Evolutionary conservation across 2,888 invertebrate species (phyloP).

Genomic region (Aleiodes testaceus): DNA sequence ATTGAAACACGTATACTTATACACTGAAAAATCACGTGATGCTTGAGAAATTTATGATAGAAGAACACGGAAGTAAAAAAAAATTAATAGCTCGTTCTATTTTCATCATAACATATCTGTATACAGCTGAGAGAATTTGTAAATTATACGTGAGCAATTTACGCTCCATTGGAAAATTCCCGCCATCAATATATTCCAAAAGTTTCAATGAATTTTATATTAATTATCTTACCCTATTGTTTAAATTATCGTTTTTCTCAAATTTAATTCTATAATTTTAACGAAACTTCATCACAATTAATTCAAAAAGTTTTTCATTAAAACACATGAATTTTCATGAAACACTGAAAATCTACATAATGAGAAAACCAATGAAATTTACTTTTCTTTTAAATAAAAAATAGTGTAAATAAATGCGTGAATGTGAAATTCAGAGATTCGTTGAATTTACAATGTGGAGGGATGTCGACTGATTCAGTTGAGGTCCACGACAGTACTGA

Average conservation of each 20-base stretch:
- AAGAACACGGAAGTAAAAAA: slow-evolving; percentile 25
- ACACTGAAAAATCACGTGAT: slow-evolving; percentile 15
- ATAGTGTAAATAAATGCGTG: not conserved
- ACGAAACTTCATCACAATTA: too few species aligned
- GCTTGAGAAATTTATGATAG: not conserved
- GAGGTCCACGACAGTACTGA: slow-evolving; percentile 40
- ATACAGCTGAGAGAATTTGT: too few species aligned
- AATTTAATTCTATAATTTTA: too few species aligned
- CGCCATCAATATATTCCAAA: too few species aligned
- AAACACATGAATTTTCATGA: too few species aligned
- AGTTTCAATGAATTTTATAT: too few species aligned
- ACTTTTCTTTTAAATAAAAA: not conserved
- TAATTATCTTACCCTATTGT: slow-evolving; percentile 8
- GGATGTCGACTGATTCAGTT: slow-evolving; percentile 21
- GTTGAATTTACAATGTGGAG: not conserved
- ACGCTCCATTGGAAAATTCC: too few species aligned
- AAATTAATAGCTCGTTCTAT: slow-evolving; percentile 10
- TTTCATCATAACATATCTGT: slow-evolving; percentile 11
- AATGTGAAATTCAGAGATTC: not conserved
- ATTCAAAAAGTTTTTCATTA: too few species aligned
- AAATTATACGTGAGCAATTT: too few species aligned
- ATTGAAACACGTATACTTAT: not conserved
- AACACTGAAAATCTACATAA: too few species aligned
- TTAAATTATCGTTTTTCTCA: too few species aligned
- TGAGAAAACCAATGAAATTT: not conserved